A percentile compares a stretch with the other conserved stretches of the same genome.
These are phyloP conservation scores for Nothocercus julius DNA, from an alignment of 2,113 vertebrate genomes.

Conservation along the genomic window DNA sequence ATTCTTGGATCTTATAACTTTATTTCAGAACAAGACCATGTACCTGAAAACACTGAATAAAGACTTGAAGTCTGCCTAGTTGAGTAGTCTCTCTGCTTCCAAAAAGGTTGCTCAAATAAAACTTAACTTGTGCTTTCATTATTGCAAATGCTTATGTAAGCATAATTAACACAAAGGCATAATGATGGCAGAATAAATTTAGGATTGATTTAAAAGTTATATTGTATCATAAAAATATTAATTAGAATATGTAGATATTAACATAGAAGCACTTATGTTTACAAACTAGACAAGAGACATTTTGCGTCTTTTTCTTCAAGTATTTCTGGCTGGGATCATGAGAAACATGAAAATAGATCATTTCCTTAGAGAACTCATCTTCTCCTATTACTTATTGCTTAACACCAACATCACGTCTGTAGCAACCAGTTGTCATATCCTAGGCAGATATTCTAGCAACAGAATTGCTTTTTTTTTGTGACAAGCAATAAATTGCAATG, in stretches of 20 bases:
- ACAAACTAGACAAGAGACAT: not conserved
- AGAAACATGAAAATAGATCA: not conserved
- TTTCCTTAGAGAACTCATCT: not conserved
- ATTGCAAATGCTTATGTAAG: not conserved
- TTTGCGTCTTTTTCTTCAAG: not conserved
- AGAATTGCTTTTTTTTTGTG: slow-evolving; percentile 19
- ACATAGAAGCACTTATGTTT: not conserved
- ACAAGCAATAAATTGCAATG: slow-evolving; percentile 44
- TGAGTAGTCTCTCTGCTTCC: not conserved
- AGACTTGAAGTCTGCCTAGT: not conserved
- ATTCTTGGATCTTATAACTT: not conserved
- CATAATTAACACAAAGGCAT: not conserved
- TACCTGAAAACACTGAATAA: not conserved
- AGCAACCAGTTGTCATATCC: not conserved
- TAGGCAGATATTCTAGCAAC: not conserved
- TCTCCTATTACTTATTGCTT: not conserved
- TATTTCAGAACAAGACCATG: not conserved
- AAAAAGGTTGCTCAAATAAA: not conserved
- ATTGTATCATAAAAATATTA: not conserved
- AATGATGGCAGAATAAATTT: not conserved
- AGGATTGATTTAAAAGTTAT: not conserved
- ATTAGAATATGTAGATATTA: not conserved
- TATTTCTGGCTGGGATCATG: not conserved
- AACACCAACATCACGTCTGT: not conserved
- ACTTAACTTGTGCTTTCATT: not conserved